A percentile compares a stretch with the other conserved stretches of the same genome.
These are phyloP conservation scores for Aporrectodea caliginosa DNA, from an alignment of 1,140 invertebrate species.

Conservation along the genomic window DNA sequence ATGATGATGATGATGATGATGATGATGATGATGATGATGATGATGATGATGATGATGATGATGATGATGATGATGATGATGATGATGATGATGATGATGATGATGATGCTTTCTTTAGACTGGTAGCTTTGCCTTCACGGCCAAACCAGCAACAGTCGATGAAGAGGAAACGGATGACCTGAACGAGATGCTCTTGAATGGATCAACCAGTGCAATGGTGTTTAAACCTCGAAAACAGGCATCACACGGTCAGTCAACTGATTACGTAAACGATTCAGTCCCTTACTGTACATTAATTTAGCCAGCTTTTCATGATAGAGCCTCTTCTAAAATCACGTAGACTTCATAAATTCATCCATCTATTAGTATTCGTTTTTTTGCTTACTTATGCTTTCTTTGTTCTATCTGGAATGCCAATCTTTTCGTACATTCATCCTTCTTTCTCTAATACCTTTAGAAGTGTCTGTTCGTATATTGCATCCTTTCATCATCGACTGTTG, in stretches of 20 bases:
- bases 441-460: too few relatives aligned
- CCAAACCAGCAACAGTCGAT: neutral
- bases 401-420: neutral
- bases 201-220: neutral
- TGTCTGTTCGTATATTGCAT: too few relatives aligned
- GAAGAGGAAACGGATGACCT: neutral
- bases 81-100: slow-evolving; percentile 8
- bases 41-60: slow-evolving; percentile 21
- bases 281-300: neutral
- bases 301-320: neutral
- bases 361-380: neutral
- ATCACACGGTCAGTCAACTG: neutral
- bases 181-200: neutral
- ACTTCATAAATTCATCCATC: neutral
- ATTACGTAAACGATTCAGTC: neutral
- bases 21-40: slow-evolving; percentile 21
- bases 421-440: too few relatives aligned
- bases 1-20: slow-evolving; percentile 19
- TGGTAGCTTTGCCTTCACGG: neutral
- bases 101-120: neutral
- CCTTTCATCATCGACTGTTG: too few relatives aligned
- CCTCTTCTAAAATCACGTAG: neutral
- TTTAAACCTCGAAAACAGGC: neutral
- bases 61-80: slow-evolving; percentile 21
- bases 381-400: neutral